Conservation (phyloP, 2,888 invertebrate genomes). For the Eilema sororculum region DNA sequence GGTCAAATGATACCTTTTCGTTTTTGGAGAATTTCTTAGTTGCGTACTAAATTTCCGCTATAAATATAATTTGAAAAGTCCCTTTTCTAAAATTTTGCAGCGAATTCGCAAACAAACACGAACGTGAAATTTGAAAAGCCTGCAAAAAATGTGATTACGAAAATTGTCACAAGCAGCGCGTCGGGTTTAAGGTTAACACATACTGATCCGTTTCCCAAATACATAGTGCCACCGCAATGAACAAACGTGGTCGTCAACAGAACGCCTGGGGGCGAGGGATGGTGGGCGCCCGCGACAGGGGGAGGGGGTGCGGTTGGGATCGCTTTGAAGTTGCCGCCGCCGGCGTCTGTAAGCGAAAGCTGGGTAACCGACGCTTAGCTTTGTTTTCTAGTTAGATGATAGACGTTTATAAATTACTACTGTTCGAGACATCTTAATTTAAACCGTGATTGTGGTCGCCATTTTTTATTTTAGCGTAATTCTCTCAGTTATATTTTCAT, state of each 20-base stretch:
- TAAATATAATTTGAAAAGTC: background rate
- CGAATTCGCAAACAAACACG: slow-evolving; percentile 18
- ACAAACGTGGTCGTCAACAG: slow-evolving; percentile 70
- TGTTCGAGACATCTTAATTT: slow-evolving; percentile 65
- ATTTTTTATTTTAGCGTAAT: slow-evolving; percentile 29
- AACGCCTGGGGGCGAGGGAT: slow-evolving; percentile 61
- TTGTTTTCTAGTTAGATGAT: slow-evolving; percentile 84
- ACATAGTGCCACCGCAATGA: slow-evolving; percentile 72
- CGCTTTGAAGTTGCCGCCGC: slow-evolving; percentile 83
- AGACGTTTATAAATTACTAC: slow-evolving; percentile 73
- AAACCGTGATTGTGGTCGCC: slow-evolving; percentile 29
- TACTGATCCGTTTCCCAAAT: slow-evolving; percentile 73
- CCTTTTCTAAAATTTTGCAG: background rate
- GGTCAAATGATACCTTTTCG: no score
- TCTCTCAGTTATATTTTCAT: slow-evolving; percentile 14
- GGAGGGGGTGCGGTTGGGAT: slow-evolving; percentile 69
- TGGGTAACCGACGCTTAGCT: slow-evolving; percentile 83
- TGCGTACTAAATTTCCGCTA: background rate
- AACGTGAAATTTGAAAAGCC: slow-evolving; percentile 38
- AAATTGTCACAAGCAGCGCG: slow-evolving; percentile 62
- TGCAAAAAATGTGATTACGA: slow-evolving; percentile 48
- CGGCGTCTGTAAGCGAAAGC: slow-evolving; percentile 82
- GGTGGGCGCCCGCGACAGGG: slow-evolving; percentile 46
- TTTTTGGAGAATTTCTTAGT: background rate
- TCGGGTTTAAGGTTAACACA: slow-evolving; percentile 67